Percentiles rank a stretch among this genome's conserved stretches.
Evolutionary conservation across 2,113 vertebrate genomes (phyloP).

Genomic region (Anser brachyrhynchus): DNA sequence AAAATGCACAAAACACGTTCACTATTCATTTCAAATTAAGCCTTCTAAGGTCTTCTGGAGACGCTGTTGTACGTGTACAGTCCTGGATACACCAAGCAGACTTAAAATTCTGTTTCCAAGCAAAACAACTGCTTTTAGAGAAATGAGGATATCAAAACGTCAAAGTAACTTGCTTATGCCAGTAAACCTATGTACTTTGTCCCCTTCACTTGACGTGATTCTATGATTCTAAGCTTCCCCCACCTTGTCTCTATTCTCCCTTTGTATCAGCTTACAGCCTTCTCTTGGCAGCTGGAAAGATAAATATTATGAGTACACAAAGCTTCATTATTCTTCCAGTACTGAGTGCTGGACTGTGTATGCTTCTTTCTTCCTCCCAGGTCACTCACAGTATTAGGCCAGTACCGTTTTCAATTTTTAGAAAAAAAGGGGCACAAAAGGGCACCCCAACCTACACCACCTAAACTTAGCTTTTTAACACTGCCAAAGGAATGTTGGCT

Average conservation of each 20-base stretch:
- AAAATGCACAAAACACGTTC: not conserved
- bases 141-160: not conserved
- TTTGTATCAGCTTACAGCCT: not conserved
- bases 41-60: not conserved
- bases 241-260: not conserved
- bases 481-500: not conserved
- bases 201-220: not conserved
- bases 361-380: not conserved
- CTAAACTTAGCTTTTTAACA: not conserved
- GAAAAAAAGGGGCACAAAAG: rapidly evolving
- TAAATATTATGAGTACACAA: conserved; percentile 24
- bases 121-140: not conserved
- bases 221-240: not conserved
- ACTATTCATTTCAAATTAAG: not conserved
- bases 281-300: conserved; percentile 26
- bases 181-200: not conserved
- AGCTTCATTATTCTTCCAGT: not conserved
- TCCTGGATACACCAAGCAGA: not conserved
- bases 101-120: not conserved
- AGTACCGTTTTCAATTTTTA: not conserved
- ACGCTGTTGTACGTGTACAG: not conserved
- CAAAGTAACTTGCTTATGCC: not conserved
- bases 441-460: not conserved
- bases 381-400: not conserved
- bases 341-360: not conserved